A percentile compares a stretch with the other conserved stretches of the same genome.
Evolutionary conservation across 2,888 invertebrate genomes (phyloP).

Genomic region (Stenotaenia linearis): DNA sequence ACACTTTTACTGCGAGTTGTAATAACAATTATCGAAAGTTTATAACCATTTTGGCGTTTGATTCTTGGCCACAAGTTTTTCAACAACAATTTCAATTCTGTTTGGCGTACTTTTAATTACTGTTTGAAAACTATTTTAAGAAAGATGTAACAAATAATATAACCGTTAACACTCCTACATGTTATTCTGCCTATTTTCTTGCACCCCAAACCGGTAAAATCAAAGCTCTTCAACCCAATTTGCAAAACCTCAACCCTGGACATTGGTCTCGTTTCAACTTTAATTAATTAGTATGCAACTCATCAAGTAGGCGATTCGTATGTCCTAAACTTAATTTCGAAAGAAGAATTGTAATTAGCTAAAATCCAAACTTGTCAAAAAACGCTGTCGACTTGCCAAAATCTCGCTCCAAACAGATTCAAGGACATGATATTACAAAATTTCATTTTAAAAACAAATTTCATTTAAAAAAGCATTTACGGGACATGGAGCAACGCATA

Average conservation of each 20-base stretch:
- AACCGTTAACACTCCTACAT: not conserved
- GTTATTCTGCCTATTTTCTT: too few relatives aligned
- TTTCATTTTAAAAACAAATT: not conserved
- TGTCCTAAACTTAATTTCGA: not conserved
- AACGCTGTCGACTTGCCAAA: not conserved
- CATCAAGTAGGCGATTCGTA: not conserved
- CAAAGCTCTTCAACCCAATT: constrained; percentile 7
- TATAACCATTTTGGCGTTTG: too few relatives aligned
- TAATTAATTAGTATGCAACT: constrained; percentile 16
- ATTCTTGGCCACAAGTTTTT: too few relatives aligned
- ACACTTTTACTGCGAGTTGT: too few relatives aligned
- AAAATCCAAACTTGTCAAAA: constrained; percentile 1
- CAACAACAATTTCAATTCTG: too few relatives aligned
- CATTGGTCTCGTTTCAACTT: constrained; percentile 17
- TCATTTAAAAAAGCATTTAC: not conserved
- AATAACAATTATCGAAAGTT: too few relatives aligned
- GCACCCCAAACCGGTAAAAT: not conserved
- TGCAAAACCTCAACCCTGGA: not conserved
- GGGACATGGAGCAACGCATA: not conserved
- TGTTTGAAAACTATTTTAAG: too few relatives aligned
- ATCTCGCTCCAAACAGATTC: not conserved
- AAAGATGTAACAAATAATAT: too few relatives aligned
- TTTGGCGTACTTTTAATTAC: too few relatives aligned
- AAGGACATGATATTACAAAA: not conserved
- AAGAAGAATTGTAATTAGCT: constrained; percentile 7